Conservation (phyloP, 2,113 vertebrate species). For the Dissostichus mawsoni region DNA sequence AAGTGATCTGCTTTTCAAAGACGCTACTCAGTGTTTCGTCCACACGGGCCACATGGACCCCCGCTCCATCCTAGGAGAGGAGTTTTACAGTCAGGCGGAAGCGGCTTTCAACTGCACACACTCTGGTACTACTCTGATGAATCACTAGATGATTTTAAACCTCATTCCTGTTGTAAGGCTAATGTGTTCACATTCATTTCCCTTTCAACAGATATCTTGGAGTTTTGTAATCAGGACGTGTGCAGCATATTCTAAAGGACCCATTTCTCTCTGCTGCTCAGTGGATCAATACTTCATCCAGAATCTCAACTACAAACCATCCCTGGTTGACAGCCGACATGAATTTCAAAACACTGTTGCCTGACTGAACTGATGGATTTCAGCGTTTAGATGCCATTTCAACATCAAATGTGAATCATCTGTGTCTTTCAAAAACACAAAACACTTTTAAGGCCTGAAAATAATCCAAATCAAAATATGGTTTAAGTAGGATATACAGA, state of each 20-base stretch:
- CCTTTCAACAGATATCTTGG: slow-evolving; percentile 78
- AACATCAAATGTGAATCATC: background rate
- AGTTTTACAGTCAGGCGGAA: slow-evolving; percentile 85
- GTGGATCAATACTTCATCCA: background rate
- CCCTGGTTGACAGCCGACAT: background rate
- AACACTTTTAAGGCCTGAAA: background rate
- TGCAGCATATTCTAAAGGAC: slow-evolving; percentile 81
- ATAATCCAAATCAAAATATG: no score
- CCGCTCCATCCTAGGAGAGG: slow-evolving; percentile 85
- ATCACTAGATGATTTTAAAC: background rate
- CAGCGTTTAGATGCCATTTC: background rate
- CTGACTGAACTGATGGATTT: background rate
- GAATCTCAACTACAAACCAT: slow-evolving; percentile 9
- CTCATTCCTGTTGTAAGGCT: background rate
- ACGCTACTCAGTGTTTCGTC: slow-evolving; percentile 85
- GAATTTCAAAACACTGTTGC: slow-evolving; percentile 9
- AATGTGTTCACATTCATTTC: slow-evolving; percentile 21
- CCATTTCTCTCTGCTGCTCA: background rate
- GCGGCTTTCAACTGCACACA: slow-evolving; percentile 88
- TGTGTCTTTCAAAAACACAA: background rate
- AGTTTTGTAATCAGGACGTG: slow-evolving; percentile 84
- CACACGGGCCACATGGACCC: slow-evolving; percentile 86
- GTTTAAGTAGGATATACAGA: no score
- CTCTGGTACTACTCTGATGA: slow-evolving; percentile 80
- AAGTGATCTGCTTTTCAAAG: slow-evolving; percentile 92